phyloP scores from a whole-genome alignment of 2,888 invertebrate genomes.

The Horisme vitalbata region DNA sequence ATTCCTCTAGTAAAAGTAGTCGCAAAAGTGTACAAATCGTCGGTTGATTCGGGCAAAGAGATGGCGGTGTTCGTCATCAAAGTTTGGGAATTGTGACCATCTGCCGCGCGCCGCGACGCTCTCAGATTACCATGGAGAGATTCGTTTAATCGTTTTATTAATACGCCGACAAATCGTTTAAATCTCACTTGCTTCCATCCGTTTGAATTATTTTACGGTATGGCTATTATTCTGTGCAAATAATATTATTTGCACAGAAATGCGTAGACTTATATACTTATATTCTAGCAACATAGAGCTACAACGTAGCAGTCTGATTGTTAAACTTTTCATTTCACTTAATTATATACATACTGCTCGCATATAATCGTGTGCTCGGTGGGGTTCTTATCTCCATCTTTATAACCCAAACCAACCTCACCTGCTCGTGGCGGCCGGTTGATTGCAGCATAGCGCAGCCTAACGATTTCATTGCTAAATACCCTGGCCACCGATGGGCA shows the following conservation, averaged over 20 bases:
- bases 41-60: conserved; percentile 60
- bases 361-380: no score
- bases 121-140: conserved; percentile 78
- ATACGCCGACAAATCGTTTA: conserved; percentile 81
- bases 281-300: background rate
- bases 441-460: no score
- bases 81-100: conserved; percentile 79
- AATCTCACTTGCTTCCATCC: conserved; percentile 62
- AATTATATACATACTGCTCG: no score
- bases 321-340: no score
- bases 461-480: no score
- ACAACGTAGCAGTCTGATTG: no score
- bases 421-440: no score
- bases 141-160: conserved; percentile 83
- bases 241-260: background rate
- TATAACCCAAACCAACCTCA: no score
- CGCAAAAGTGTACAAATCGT: conserved; percentile 70
- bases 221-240: conserved; percentile 14
- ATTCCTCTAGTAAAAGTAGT: conserved; percentile 59
- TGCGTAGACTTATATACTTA: background rate
- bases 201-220: conserved; percentile 34
- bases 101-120: conserved; percentile 74
- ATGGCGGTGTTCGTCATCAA: conserved; percentile 74
- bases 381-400: no score
- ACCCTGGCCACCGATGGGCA: no score